These are phyloP conservation scores for Delichon dasypus DNA, from an alignment of 2,797 vertebrate genomes.

Conservation along the genomic window DNA sequence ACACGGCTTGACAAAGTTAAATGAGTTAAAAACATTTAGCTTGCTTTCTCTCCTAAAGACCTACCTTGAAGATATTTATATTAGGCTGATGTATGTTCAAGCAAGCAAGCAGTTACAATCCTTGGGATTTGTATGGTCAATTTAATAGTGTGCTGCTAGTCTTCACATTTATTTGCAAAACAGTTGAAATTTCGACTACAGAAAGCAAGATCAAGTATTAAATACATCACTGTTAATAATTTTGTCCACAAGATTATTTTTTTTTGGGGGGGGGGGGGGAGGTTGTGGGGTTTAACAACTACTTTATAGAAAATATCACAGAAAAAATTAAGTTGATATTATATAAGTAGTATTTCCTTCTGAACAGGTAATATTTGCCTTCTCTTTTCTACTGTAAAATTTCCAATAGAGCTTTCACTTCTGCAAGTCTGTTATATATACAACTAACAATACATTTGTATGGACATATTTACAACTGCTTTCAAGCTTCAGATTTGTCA, in stretches of 20 bases:
- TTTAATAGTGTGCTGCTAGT: not conserved
- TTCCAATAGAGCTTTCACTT: not conserved
- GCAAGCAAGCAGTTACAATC: not conserved
- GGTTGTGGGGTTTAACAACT: not conserved
- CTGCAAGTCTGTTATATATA: not conserved
- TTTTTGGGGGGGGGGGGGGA: accelerated
- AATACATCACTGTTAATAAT: not conserved
- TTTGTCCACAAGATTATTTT: not conserved
- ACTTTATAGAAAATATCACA: not conserved
- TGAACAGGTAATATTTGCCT: accelerated
- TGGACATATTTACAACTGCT: not conserved
- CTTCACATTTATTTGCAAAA: not conserved
- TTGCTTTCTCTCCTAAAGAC: not conserved
- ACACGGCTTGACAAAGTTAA: not conserved
- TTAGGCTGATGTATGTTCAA: not conserved
- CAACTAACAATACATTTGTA: not conserved
- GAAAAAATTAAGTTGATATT: not conserved
- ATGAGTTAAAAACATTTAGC: not conserved
- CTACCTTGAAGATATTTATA: not conserved
- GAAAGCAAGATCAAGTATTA: not conserved
- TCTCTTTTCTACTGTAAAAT: not conserved
- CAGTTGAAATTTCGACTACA: not conserved
- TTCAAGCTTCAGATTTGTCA: not conserved
- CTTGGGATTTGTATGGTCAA: too few relatives aligned
- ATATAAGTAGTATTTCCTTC: not conserved